phyloP scores from a whole-genome alignment of 2,888 invertebrate species.

The Odontocolon sp. region DNA sequence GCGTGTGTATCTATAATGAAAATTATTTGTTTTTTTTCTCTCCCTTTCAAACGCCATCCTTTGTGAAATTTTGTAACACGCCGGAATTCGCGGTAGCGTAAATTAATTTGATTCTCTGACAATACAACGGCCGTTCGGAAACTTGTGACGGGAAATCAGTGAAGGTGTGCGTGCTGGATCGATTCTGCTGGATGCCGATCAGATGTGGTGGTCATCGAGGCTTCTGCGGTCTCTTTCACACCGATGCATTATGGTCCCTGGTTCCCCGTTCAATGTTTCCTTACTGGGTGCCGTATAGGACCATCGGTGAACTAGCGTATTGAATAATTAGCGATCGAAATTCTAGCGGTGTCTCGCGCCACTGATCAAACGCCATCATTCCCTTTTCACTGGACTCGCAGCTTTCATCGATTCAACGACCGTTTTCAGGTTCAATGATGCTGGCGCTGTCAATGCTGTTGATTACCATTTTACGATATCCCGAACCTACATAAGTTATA shows the following conservation, averaged over 20 bases:
- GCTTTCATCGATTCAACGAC: background rate
- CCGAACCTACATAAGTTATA: no score
- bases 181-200: conserved; percentile 32
- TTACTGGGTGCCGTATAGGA: conserved; percentile 36
- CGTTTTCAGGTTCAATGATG: background rate
- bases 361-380: conserved; percentile 45
- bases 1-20: background rate
- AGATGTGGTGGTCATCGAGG: background rate
- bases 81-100: conserved; percentile 26
- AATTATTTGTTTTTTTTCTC: background rate
- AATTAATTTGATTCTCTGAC: conserved; percentile 62
- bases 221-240: conserved; percentile 50
- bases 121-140: conserved; percentile 32
- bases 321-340: conserved; percentile 57
- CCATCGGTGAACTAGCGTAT: conserved; percentile 20
- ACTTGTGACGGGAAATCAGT: conserved; percentile 12
- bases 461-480: conserved; percentile 35
- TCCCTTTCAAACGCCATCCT: background rate
- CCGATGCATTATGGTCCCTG: conserved; percentile 38
- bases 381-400: conserved; percentile 16
- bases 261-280: conserved; percentile 7
- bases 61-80: conserved; percentile 4
- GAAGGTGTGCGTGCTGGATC: conserved; percentile 19
- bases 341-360: conserved; percentile 46
- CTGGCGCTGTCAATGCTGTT: background rate